Evolutionary conservation across 2,113 vertebrate species (phyloP), one percentile per base, ranked within the genome.

Genomic region (Ailuropoda melanoleuca): DNA sequence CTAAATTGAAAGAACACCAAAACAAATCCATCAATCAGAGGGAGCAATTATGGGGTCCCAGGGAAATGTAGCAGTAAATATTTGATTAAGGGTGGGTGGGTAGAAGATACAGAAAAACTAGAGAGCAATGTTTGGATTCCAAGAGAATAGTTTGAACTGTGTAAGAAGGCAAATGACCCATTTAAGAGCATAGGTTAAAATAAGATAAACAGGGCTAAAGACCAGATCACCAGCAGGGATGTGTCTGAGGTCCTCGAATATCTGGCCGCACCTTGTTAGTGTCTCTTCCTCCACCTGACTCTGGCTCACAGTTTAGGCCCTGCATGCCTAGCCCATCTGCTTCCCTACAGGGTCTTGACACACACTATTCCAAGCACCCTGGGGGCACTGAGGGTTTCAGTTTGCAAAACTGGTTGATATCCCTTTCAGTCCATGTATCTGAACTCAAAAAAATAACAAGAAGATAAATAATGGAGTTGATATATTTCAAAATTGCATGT

Each of bases 321-420:
- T 87, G 46, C 55, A 48, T 92, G 23, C 34, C 39, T 92, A 95
- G 12, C 60, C 87, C 77, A 96, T 95, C 83, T 96, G 77, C 66
- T 97, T 97, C 39, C 50, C 87, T 81, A 87, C 8, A 90, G 24
- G 39, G 37, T 80, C 87, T 96, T 98, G 55, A 96, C 29, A 97
- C 9, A 39, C 68, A 70, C 24, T 86, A 55, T 97, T 68, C 48
- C 78, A 97, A 87, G 9, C 6, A 86, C 37, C 43, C 10, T 53
- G 37, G 18, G 72, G 29, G 3, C 43, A 93, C 26, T 13, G 26
- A 93, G 5, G 13, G 55, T 62, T 90, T 92, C 17, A 72, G 23
- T 87, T 97, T 92, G 26, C 1, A 68, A 92, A 55, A 58, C 21
- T 90, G 26, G 17, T 78, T 85, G 39, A 55, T 37, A 74, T 68